Evolutionary conservation across 2,888 invertebrate species (phyloP).

Genomic region (Lamellibrachia satsuma): DNA sequence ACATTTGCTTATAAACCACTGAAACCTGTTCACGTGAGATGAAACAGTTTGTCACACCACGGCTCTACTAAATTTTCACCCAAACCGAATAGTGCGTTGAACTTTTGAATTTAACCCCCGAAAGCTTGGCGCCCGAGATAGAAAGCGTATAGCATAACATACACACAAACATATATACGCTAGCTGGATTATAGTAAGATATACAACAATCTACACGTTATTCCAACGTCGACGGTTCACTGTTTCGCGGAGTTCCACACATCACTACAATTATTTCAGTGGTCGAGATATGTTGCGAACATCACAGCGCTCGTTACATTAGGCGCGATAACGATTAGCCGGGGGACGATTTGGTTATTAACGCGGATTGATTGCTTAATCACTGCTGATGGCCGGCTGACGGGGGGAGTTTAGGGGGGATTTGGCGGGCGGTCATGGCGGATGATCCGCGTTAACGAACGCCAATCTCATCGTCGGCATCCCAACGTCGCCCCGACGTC

Average conservation of each 20-base stretch:
- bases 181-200: too few species aligned
- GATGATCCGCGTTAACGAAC: constrained; percentile 17
- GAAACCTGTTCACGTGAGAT: too few species aligned
- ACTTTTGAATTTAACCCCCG: too few species aligned
- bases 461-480: not conserved
- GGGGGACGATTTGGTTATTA: not conserved
- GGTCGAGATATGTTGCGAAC: not conserved
- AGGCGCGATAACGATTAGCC: not conserved
- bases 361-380: constrained; percentile 13
- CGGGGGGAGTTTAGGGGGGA: not conserved
- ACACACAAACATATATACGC: too few species aligned
- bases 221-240: too few species aligned
- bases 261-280: not conserved
- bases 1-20: too few species aligned
- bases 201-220: too few species aligned
- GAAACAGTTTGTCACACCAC: too few species aligned
- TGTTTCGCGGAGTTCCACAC: not conserved
- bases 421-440: not conserved
- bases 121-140: too few species aligned
- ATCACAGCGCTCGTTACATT: not conserved
- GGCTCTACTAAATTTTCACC: too few species aligned
- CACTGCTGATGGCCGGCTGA: not conserved
- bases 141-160: too few species aligned
- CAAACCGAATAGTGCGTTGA: too few species aligned
- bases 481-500: constrained; percentile 2